Evolutionary conservation across 2,888 invertebrate genomes (phyloP).

Genomic region (Erebia ligea): DNA sequence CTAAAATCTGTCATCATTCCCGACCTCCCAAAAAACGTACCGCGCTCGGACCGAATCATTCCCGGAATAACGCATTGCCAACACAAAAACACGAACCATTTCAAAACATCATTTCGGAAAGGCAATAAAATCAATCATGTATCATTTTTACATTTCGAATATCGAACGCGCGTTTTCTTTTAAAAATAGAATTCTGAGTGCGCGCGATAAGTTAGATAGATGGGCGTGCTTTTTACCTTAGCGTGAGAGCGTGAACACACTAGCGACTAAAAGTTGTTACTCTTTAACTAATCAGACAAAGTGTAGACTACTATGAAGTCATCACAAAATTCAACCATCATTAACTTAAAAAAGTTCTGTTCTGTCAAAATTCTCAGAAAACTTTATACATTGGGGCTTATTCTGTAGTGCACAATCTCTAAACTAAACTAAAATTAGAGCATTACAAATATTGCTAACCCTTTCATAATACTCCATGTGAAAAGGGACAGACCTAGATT

Average conservation of each 20-base stretch:
- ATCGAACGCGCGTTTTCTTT: constrained; percentile 59
- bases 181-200: constrained; percentile 82
- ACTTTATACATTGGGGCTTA: too few relatives aligned
- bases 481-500: too few relatives aligned
- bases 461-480: too few relatives aligned
- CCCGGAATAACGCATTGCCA: constrained; percentile 42
- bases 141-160: constrained; percentile 64
- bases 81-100: constrained; percentile 60
- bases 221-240: constrained; percentile 46
- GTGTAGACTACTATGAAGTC: too few relatives aligned
- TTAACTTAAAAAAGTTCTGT: too few relatives aligned
- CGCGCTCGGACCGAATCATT: constrained; percentile 25
- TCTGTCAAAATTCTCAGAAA: too few relatives aligned
- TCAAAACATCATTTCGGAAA: constrained; percentile 68
- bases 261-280: background rate
- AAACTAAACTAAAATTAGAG: too few relatives aligned
- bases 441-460: too few relatives aligned
- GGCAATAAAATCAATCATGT: constrained; percentile 81
- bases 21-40: constrained; percentile 28
- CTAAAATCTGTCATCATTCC: constrained; percentile 28
- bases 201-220: constrained; percentile 77
- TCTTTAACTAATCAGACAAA: too few relatives aligned
- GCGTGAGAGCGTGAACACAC: background rate
- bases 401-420: too few relatives aligned
- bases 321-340: too few relatives aligned